Evolutionary conservation across 2,797 vertebrate species (phyloP).

Genomic region (Chelmon rostratus): DNA sequence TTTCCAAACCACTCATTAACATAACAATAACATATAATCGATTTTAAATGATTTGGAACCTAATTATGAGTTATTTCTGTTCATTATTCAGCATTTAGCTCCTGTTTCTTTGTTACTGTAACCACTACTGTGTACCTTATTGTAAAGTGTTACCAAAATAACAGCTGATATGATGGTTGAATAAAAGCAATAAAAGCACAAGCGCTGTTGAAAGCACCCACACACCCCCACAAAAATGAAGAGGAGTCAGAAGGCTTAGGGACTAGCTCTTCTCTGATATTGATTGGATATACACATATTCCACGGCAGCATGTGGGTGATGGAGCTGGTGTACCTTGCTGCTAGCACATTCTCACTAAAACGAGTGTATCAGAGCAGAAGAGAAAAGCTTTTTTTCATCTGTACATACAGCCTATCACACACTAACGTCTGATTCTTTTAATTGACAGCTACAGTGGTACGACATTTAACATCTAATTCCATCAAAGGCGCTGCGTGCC

Average conservation of each 20-base stretch:
- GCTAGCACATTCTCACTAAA: constrained; percentile 52
- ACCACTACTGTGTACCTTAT: constrained; percentile 44
- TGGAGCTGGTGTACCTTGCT: constrained; percentile 60
- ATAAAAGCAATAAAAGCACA: constrained; percentile 75
- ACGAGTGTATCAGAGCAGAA: constrained; percentile 38
- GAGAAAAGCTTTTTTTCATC: constrained; percentile 14
- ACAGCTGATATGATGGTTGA: constrained; percentile 65
- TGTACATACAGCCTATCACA: constrained; percentile 33
- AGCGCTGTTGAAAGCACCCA: constrained; percentile 79
- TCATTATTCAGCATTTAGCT: constrained; percentile 2
- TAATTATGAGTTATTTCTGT: not conserved
- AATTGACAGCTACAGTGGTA: constrained; percentile 50
- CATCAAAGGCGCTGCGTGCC: constrained; percentile 47
- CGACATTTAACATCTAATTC: constrained; percentile 39
- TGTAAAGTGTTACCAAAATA: constrained; percentile 75
- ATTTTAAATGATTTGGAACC: not conserved
- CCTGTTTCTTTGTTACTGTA: not conserved
- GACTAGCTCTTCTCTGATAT: constrained; percentile 77
- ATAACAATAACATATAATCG: not conserved
- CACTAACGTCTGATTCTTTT: constrained; percentile 41
- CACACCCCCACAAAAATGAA: constrained; percentile 82
- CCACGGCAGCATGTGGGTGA: constrained; percentile 79
- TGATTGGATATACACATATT: constrained; percentile 79
- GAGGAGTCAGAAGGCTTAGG: constrained; percentile 79
- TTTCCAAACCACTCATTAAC: not conserved